Percentiles rank a stretch among this genome's conserved stretches.
Conservation (phyloP, 2,113 vertebrate genomes). For the Anolis sagrei region DNA sequence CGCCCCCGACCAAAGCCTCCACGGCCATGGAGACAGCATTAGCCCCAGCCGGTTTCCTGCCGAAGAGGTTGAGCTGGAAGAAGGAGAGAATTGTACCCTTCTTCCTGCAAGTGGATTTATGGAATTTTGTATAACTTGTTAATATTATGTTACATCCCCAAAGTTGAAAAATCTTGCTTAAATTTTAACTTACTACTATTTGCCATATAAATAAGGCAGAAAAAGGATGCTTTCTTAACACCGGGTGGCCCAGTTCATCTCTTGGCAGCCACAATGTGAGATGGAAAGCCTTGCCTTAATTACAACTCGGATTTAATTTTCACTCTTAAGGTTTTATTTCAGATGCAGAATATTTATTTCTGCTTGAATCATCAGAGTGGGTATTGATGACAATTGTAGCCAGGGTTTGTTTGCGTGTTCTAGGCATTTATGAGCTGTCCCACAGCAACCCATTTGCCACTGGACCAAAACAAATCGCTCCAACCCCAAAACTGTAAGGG, state of each 20-base stretch:
- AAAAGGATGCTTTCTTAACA: neutral
- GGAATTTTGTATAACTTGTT: neutral
- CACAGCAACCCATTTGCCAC: neutral
- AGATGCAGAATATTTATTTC: neutral
- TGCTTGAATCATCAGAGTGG: neutral
- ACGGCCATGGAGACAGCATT: too few species aligned
- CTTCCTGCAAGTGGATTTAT: neutral
- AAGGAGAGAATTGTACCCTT: neutral
- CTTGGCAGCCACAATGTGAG: neutral
- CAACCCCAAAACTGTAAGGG: neutral
- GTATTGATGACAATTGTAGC: too few species aligned
- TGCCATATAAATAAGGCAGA: neutral
- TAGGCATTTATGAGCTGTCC: neutral
- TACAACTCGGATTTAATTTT: too few species aligned
- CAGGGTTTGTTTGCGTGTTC: neutral
- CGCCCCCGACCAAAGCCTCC: too few species aligned
- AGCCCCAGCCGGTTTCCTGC: too few species aligned
- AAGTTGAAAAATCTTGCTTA: neutral
- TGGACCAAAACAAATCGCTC: neutral
- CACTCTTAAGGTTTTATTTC: too few species aligned
- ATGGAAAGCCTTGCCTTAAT: too few species aligned
- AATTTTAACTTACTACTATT: neutral
- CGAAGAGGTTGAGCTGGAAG: too few species aligned
- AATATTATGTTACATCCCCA: neutral
- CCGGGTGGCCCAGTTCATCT: neutral